These are phyloP conservation scores for Glyphotaelius pellucidus DNA, from an alignment of 2,888 invertebrate genomes.

Conservation along the genomic window DNA sequence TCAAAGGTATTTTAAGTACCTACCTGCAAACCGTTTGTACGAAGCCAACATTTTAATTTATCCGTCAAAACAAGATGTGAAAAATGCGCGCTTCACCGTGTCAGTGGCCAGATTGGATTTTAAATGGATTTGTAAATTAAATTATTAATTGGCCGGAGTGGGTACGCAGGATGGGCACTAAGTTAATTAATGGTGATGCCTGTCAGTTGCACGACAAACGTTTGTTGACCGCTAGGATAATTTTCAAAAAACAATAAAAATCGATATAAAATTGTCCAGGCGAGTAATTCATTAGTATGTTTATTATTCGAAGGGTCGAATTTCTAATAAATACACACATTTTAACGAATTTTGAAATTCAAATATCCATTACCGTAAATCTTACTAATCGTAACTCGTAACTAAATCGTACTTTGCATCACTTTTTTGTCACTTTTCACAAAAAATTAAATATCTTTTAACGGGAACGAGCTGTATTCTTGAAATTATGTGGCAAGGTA, in stretches of 20 bases:
- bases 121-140: background rate
- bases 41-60: background rate
- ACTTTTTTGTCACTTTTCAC: no score
- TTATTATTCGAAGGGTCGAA: background rate
- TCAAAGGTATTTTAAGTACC: background rate
- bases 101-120: background rate
- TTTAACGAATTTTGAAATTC: background rate
- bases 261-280: background rate
- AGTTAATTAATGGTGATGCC: background rate
- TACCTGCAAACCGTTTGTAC: background rate
- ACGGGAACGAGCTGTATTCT: no score
- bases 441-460: no score
- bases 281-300: background rate
- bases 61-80: background rate
- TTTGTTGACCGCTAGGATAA: background rate
- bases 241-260: background rate
- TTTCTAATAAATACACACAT: background rate
- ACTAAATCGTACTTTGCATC: no score
- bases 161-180: background rate
- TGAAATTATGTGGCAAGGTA: no score
- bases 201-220: background rate
- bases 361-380: no score
- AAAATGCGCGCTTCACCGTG: background rate
- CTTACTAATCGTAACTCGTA: no score
- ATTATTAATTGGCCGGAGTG: background rate